A percentile compares a stretch with the other conserved stretches of the same genome.
phyloP scores from a whole-genome alignment of 2,797 vertebrate genomes.

The Typhlichthys eigenmanni region DNA sequence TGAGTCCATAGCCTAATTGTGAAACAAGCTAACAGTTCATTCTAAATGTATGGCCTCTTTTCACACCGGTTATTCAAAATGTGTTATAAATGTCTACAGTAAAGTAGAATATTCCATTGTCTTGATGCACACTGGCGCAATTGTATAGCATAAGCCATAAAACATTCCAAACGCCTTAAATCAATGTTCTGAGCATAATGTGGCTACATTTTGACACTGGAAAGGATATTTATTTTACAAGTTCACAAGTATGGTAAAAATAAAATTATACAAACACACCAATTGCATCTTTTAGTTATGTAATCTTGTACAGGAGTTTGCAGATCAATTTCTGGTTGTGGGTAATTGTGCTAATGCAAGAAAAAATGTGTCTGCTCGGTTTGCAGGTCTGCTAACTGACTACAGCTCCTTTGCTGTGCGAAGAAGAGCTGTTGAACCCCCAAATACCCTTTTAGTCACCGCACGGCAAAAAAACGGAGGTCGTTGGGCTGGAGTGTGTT shows the following conservation, averaged over 20 bases:
- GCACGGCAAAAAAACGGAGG: conserved; percentile 79
- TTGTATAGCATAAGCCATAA: no score
- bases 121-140: no score
- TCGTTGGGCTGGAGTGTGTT: conserved; percentile 85
- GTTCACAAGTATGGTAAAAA: no score
- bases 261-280: no score
- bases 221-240: no score
- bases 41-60: background rate
- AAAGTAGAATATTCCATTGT: no score
- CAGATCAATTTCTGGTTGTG: background rate
- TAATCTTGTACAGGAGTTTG: background rate
- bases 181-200: no score
- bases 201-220: no score
- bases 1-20: conserved; percentile 26
- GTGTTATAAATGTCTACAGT: no score
- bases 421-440: conserved; percentile 40
- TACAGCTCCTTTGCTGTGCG: conserved; percentile 32
- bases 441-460: conserved; percentile 57
- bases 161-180: no score
- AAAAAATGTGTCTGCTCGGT: background rate
- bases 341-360: background rate
- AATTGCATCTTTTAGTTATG: no score
- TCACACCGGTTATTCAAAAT: background rate
- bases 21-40: background rate
- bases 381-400: conserved; percentile 57